Base-by-base conservation (phyloP, 2,888 invertebrate species). In the Pelosia muscerda region DNA sequence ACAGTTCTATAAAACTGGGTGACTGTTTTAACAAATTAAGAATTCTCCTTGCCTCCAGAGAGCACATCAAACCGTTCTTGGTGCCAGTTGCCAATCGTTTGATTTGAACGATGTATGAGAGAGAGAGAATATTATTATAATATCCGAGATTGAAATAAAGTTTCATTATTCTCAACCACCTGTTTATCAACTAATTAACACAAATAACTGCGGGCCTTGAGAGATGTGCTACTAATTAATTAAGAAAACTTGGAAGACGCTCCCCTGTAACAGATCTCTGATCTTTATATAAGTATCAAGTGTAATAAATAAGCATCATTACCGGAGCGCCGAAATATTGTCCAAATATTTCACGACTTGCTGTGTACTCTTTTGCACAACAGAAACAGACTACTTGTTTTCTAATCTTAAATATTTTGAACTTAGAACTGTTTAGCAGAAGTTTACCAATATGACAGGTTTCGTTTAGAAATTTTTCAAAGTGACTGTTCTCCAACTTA, bases 281-380 rank as follows among this genome's bases (percentile, higher is more conserved):
- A 82, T 79, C 81, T 81, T 82, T 4, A 38, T 84, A 83, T 79
- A 82, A 83, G 78, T 79, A 78, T 78, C 78, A 79, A 78, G 72
- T 69, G 67, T 77, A 77, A 81, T 83, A 83, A 81, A 83, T 77
- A 81, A 75, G 70, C 66, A 69, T 68, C 70, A 58, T 53, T 69
- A 38, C 2, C 34, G 56, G 34, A 62, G 61, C 56, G 15, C 56
- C 53, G 22, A 60, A 63, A 67, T 67, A 65, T 69, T 65, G 67
- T 65, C n/a, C n/a, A 62, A 72, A 66, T 68, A 69, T 65, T 77
- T 70, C 26, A 68, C 23, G 23, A 13, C 25, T 25, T 68, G 13
- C 55, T 71, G 58, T 73, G 68, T 67, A 66, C 62, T 74, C 71
- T 56, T 63, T 63, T 58, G 58, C 59, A 66, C 22, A 59, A 54